Conservation (phyloP, 2,113 vertebrate species). For the Eublepharis macularius region DNA sequence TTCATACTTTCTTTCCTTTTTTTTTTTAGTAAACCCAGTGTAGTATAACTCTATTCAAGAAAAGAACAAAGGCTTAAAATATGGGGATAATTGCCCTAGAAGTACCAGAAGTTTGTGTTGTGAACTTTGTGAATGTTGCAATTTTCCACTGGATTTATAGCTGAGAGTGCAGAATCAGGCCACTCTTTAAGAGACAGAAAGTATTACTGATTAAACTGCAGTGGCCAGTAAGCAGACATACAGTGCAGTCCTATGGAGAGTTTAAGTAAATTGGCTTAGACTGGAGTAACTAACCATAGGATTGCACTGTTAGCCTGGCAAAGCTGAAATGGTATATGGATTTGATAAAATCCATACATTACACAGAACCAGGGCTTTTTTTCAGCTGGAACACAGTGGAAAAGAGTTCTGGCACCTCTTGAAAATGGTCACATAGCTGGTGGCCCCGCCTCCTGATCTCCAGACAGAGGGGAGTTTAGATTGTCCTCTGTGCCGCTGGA, state of each 20-base stretch:
- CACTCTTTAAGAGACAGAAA: background rate
- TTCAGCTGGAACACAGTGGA: no score
- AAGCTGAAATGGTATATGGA: background rate
- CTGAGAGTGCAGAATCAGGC: background rate
- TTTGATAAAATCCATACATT: background rate
- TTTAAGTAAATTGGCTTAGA: no score
- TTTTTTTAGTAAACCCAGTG: background rate
- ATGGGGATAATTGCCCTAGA: background rate
- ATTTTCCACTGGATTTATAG: background rate
- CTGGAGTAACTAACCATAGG: no score
- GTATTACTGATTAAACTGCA: background rate
- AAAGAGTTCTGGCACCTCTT: no score
- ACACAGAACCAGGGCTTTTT: no score
- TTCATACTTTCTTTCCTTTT: background rate
- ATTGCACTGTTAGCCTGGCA: background rate
- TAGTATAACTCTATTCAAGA: background rate
- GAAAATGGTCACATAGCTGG: no score
- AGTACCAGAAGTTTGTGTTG: background rate
- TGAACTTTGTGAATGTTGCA: background rate
- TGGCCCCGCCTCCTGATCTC: no score
- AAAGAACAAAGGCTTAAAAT: conserved; percentile 1
- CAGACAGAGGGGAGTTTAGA: no score
- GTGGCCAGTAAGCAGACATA: no score
- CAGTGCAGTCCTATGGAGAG: no score
- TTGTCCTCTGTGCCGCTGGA: no score